phyloP scores from a whole-genome alignment of 2,113 vertebrate genomes.

The Lasiurus borealis region DNA sequence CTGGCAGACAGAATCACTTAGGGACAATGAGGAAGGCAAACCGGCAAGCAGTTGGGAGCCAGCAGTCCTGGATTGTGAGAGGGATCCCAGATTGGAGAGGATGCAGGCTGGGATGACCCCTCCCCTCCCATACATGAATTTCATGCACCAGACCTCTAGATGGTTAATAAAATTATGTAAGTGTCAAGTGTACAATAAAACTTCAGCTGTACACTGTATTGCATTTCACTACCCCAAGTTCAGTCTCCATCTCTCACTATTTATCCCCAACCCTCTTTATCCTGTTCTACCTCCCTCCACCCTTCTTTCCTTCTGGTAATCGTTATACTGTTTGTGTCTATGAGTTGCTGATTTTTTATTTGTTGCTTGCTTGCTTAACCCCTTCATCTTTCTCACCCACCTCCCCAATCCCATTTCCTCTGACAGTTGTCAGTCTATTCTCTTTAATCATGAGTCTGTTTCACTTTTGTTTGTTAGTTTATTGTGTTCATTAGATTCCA shows the following conservation, averaged over 20 bases:
- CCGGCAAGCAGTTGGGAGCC: too few relatives aligned
- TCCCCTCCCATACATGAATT: too few relatives aligned
- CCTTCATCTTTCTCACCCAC: neutral
- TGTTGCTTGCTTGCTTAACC: neutral
- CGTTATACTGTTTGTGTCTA: neutral
- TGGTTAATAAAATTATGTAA: neutral
- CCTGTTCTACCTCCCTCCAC: neutral
- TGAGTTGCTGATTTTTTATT: neutral
- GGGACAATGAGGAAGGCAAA: too few relatives aligned
- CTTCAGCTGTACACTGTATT: neutral
- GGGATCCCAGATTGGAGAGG: too few relatives aligned
- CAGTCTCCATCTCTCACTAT: neutral
- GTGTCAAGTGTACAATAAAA: neutral
- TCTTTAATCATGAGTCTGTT: neutral
- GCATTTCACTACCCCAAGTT: neutral
- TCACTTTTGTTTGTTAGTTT: neutral
- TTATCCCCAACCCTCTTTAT: neutral
- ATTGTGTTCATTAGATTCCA: neutral
- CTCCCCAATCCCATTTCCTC: neutral
- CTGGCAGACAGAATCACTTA: too few relatives aligned
- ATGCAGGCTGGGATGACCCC: too few relatives aligned
- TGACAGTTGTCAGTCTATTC: neutral
- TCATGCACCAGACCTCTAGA: too few relatives aligned
- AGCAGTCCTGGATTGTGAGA: too few relatives aligned
- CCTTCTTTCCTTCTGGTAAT: neutral